A percentile compares a stretch with the other conserved stretches of the same genome.
phyloP scores from a whole-genome alignment of 2,797 vertebrate species.

The Lutjanus argentimaculatus region DNA sequence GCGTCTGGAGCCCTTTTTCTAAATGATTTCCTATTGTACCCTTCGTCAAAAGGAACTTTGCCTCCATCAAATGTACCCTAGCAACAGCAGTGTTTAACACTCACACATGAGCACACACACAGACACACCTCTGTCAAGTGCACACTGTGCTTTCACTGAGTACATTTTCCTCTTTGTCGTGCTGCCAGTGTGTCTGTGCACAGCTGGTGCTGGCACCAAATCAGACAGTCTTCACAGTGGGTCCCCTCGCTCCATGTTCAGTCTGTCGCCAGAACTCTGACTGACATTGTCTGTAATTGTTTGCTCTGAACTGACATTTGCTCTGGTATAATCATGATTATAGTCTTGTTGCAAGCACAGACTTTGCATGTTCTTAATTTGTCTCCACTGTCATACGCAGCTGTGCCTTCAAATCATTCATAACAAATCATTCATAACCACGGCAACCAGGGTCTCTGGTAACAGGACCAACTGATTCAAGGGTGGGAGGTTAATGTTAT shows the following conservation, averaged over 20 bases:
- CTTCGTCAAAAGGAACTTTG: slow-evolving; percentile 82
- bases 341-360: not conserved
- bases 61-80: slow-evolving; percentile 45
- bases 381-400: not conserved
- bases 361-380: slow-evolving; percentile 21
- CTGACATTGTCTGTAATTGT: slow-evolving; percentile 41
- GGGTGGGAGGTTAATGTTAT: slow-evolving; percentile 13
- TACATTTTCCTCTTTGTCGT: slow-evolving; percentile 25
- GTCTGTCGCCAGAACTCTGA: slow-evolving; percentile 30
- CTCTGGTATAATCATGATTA: slow-evolving; percentile 22
- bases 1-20: slow-evolving; percentile 76
- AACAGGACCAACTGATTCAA: not conserved
- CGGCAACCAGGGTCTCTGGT: not conserved
- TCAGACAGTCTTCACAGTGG: slow-evolving; percentile 38
- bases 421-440: slow-evolving; percentile 6
- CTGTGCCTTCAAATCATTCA: not conserved
- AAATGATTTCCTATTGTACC: slow-evolving; percentile 85
- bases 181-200: slow-evolving; percentile 50
- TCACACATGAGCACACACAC: not conserved
- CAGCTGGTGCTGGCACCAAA: slow-evolving; percentile 60
- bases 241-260: slow-evolving; percentile 1
- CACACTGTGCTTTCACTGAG: slow-evolving; percentile 34
- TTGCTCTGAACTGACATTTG: slow-evolving; percentile 47
- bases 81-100: slow-evolving; percentile 45
- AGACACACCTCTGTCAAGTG: slow-evolving; percentile 47